A percentile compares a stretch with the other conserved stretches of the same genome.
Evolutionary conservation across 2,888 invertebrate species (phyloP).

Genomic region (Xanthia icteritia): DNA sequence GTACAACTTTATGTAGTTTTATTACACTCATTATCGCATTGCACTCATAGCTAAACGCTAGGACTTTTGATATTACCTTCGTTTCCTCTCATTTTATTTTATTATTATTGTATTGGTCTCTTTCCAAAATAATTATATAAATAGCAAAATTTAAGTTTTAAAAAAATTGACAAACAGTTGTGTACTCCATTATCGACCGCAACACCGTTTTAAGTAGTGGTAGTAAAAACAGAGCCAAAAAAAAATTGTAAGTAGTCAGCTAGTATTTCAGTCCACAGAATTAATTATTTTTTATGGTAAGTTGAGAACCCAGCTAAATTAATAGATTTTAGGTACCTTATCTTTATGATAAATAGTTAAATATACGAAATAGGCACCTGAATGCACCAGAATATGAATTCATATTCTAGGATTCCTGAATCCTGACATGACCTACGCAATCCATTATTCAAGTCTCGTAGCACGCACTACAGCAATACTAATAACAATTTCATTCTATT

Average conservation of each 20-base stretch:
- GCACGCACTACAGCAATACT: not conserved
- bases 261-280: not conserved
- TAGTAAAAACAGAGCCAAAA: not conserved
- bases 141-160: not conserved
- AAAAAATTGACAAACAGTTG: not conserved
- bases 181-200: not conserved
- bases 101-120: no score
- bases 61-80: not conserved
- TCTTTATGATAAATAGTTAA: not conserved
- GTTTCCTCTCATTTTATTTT: not conserved
- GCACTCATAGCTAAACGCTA: conserved; percentile 23
- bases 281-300: no score
- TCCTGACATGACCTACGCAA: not conserved
- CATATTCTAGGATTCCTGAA: not conserved
- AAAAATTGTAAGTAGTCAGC: not conserved
- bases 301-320: no score
- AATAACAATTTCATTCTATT: conserved; percentile 9
- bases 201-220: not conserved
- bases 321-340: no score
- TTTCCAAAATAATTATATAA: not conserved
- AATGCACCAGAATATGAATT: no score
- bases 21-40: no score
- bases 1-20: conserved; percentile 7
- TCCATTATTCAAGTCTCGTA: not conserved
- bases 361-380: not conserved